Evolutionary conservation across 2,797 vertebrate species (phyloP).

Genomic region (Epinephelus coioides): DNA sequence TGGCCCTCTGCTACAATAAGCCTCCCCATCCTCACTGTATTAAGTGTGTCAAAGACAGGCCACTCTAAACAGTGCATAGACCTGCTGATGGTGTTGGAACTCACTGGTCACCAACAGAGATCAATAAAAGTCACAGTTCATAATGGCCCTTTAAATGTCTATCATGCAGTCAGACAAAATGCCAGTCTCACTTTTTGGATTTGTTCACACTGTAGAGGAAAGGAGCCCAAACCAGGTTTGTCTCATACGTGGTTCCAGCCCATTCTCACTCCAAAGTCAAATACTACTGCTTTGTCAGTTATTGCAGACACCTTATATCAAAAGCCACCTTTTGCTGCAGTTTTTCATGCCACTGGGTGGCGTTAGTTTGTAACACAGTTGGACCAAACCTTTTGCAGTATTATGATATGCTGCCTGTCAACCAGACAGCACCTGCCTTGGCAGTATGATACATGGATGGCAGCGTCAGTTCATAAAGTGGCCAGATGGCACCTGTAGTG

Average conservation of each 20-base stretch:
- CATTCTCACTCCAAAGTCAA: no score
- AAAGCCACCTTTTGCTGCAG: no score
- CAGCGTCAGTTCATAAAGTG: no score
- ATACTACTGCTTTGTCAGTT: no score
- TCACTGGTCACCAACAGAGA: constrained; percentile 27
- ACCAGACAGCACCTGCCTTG: no score
- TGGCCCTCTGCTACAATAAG: constrained; percentile 45
- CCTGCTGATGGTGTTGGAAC: constrained; percentile 26
- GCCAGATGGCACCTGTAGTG: no score
- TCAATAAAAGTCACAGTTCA: constrained; percentile 47
- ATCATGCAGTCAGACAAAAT: neutral
- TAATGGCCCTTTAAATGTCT: constrained; percentile 20
- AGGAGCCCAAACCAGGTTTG: neutral
- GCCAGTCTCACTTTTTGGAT: neutral
- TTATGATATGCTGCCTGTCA: no score
- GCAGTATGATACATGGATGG: no score
- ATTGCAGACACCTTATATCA: no score
- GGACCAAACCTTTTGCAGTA: no score
- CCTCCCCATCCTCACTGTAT: constrained; percentile 43
- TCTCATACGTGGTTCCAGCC: neutral
- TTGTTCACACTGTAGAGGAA: neutral
- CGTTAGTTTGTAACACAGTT: no score
- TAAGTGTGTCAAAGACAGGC: constrained; percentile 44
- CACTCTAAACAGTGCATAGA: constrained; percentile 30
- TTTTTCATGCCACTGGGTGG: no score